Evolutionary conservation across 1,140 invertebrate species (phyloP).

Genomic region (Camponotus pennsylvanicus): DNA sequence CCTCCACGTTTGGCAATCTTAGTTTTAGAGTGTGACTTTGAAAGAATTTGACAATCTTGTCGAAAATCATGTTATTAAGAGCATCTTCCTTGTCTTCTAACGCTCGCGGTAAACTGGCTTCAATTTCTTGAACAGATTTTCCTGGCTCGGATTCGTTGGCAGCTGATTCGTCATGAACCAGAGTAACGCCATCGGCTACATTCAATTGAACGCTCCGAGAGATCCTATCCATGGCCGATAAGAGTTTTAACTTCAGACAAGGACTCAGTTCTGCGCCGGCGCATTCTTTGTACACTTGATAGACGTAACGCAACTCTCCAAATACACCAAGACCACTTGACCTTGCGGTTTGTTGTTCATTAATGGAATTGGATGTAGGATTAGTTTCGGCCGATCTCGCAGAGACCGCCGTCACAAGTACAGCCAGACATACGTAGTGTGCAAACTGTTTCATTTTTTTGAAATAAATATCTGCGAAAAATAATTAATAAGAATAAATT

Average conservation of each 20-base stretch:
- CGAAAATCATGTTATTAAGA: constrained; percentile 91
- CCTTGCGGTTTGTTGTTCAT: constrained; percentile 81
- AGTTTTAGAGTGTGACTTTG: constrained; percentile 92
- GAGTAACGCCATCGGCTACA: constrained; percentile 90
- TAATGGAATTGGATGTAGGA: constrained; percentile 83
- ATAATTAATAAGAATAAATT: constrained; percentile 1
- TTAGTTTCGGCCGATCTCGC: constrained; percentile 85
- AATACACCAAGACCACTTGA: constrained; percentile 82
- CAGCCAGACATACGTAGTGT: constrained; percentile 78
- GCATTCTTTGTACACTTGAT: constrained; percentile 92
- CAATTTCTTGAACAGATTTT: constrained; percentile 88
- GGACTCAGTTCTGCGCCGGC: constrained; percentile 89
- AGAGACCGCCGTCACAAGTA: constrained; percentile 80
- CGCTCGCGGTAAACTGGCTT: constrained; percentile 90
- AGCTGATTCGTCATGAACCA: constrained; percentile 88
- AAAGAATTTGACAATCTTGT: constrained; percentile 91
- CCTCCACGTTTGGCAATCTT: constrained; percentile 89
- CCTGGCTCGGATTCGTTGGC: constrained; percentile 81
- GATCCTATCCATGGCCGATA: constrained; percentile 90
- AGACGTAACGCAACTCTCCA: constrained; percentile 87
- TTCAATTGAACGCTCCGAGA: constrained; percentile 88
- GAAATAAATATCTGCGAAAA: constrained; percentile 71
- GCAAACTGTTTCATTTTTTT: constrained; percentile 77
- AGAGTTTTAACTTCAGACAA: constrained; percentile 92
- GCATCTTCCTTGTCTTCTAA: constrained; percentile 90